These are phyloP conservation scores for Gymnosoma rotundatum DNA, from an alignment of 2,888 invertebrate species.

Conservation along the genomic window DNA sequence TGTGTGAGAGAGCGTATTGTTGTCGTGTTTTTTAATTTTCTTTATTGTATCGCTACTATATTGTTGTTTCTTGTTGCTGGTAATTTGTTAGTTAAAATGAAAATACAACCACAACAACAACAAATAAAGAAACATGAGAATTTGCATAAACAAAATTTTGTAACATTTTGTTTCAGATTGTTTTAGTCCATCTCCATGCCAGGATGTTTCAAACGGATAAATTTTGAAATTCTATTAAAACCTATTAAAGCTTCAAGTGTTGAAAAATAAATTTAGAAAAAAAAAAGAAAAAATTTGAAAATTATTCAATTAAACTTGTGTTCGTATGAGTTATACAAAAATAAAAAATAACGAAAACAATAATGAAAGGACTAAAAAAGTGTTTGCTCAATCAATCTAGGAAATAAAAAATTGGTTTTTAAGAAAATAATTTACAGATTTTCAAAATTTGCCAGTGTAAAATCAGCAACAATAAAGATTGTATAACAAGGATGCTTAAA, in stretches of 20 bases:
- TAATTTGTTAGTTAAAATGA: conserved; percentile 67
- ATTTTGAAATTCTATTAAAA: conserved; percentile 29
- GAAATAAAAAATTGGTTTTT: no score
- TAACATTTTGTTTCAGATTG: conserved; percentile 74
- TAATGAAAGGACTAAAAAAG: no score
- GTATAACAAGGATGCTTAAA: no score
- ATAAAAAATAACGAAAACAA: no score
- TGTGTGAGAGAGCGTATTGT: conserved; percentile 49
- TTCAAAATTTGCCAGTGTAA: no score
- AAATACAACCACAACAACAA: conserved; percentile 1
- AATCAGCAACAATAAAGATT: no score
- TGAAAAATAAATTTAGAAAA: neutral
- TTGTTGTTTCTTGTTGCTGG: conserved; percentile 64
- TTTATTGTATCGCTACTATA: conserved; percentile 8
- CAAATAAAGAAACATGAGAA: conserved; percentile 28
- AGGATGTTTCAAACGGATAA: conserved; percentile 76
- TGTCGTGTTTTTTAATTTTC: neutral
- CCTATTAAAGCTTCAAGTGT: conserved; percentile 19
- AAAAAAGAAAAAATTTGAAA: conserved; percentile 3
- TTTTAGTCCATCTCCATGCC: conserved; percentile 75
- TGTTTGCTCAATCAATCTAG: no score
- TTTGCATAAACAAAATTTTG: conserved; percentile 60
- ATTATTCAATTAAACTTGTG: neutral
- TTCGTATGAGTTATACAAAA: no score
- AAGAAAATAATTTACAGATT: no score